A percentile compares a stretch with the other conserved stretches of the same genome.
Conservation (phyloP, 2,113 vertebrate species). For the Ochotona princeps region DNA sequence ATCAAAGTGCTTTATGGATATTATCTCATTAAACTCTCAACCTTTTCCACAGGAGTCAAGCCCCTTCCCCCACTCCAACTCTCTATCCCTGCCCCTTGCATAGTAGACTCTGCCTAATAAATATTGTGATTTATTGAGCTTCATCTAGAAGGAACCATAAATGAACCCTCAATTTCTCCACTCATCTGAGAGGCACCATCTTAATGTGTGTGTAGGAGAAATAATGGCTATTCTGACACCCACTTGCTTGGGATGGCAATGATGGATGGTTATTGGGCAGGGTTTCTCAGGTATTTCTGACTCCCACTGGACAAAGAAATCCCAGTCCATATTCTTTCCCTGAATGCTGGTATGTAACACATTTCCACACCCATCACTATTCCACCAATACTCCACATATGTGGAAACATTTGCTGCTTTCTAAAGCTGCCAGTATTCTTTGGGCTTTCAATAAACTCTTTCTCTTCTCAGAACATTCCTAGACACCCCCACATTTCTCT, state of each 20-base stretch:
- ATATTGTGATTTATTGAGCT: slow-evolving; percentile 44
- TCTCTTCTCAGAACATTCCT: neutral
- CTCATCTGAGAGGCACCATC: slow-evolving; percentile 33
- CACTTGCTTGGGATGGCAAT: neutral
- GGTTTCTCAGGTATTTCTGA: neutral
- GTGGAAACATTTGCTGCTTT: neutral
- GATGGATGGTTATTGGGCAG: neutral
- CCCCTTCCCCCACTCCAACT: neutral
- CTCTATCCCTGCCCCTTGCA: neutral
- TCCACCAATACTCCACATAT: neutral
- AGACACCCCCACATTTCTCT: neutral
- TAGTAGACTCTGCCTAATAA: slow-evolving; percentile 54
- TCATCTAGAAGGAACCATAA: slow-evolving; percentile 47
- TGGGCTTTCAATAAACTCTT: slow-evolving; percentile 1
- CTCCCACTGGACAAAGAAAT: neutral
- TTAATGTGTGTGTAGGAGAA: neutral
- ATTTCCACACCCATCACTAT: neutral
- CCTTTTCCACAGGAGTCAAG: neutral
- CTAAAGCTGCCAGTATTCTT: neutral
- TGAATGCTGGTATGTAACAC: neutral
- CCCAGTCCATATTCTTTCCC: slow-evolving; percentile 3
- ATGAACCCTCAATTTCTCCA: neutral
- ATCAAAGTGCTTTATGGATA: slow-evolving; percentile 40
- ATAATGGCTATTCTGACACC: neutral
- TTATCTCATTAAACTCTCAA: slow-evolving; percentile 48